Evolutionary conservation across 2,113 vertebrate genomes (phyloP), one percentile per base, ranked within the genome.

Genomic region (Nothoprocta perdicaria): DNA sequence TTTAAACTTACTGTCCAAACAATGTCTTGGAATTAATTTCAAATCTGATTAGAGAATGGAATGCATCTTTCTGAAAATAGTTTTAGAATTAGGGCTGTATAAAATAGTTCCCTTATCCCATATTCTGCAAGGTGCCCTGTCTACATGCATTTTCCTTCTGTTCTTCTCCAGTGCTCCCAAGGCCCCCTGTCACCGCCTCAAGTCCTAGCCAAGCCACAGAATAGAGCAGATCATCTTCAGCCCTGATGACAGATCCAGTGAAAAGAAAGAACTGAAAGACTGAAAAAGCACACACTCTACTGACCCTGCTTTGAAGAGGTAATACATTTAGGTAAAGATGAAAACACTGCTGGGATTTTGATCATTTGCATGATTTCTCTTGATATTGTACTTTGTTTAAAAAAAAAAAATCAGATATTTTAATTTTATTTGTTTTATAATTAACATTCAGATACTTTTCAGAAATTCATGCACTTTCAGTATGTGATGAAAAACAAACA

Each of bases 1-100:
- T 67, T 83, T 58, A 89, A 78, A 16, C 29, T 80, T 60, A 45
- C 17, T 52, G 43, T 87, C 92, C 27, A 63, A 79, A 68, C 14
- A 72, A 83, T 67, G 31, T 33, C 22, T 57, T 58, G 53, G 33
- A 96, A 71, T 69, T 83, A 58, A 79, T 72, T 87, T 93, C 55
- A 89, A 78, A 89, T 13, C 7, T 57, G 14, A 69, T 45, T 60
- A 40, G 5, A 86, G 58, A 91, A 80, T 63, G 14, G 86, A 86
- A 85, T 45, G 23, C 8, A 10, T 80, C 26, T 45, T 53, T 10
- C 71, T 74, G 66, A 92, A 73, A 52, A 89, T 85, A n/a, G 1
- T 45, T 58, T 74, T 90, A 38, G 27, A 81, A 87, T 50, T 22
- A 92, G 38, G 41, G 66, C 6, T 63, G 26, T 43, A 46, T 63